phyloP scores from a whole-genome alignment of 2,888 invertebrate species.

The Diachrysia chrysitis region DNA sequence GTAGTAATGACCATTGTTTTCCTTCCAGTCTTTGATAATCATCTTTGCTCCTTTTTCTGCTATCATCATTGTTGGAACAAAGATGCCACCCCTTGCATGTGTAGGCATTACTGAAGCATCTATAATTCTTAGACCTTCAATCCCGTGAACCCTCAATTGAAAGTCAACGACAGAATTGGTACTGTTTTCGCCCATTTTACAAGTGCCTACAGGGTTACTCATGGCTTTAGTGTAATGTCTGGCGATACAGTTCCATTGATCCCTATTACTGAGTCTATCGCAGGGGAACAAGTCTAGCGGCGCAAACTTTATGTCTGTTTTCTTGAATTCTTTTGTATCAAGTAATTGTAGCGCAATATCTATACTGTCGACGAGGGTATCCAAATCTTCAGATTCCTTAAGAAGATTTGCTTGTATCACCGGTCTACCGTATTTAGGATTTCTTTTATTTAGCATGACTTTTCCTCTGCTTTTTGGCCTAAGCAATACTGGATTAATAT shows the following conservation, averaged over 20 bases:
- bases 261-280: conserved; percentile 80
- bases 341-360: conserved; percentile 84
- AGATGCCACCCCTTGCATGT: conserved; percentile 80
- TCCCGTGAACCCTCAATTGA: conserved; percentile 79
- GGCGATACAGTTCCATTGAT: conserved; percentile 86
- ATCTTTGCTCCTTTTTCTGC: conserved; percentile 84
- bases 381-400: conserved; percentile 83
- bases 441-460: conserved; percentile 81
- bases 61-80: conserved; percentile 84
- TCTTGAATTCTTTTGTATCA: conserved; percentile 84
- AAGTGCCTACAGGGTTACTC: conserved; percentile 84
- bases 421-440: conserved; percentile 85
- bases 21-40: conserved; percentile 84
- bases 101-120: conserved; percentile 86
- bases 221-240: conserved; percentile 86
- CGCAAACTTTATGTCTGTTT: conserved; percentile 82
- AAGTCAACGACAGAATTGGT: conserved; percentile 83
- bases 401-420: conserved; percentile 84
- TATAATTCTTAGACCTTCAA: conserved; percentile 83
- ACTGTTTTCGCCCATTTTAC: conserved; percentile 82
- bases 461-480: conserved; percentile 84
- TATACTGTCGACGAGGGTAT: conserved; percentile 82
- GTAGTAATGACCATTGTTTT: conserved; percentile 77
- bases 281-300: conserved; percentile 84
- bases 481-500: conserved; percentile 80